Evolutionary conservation across 2,888 invertebrate genomes (phyloP), one percentile per base, ranked within the genome.

Genomic region (Nymphalis urticae): DNA sequence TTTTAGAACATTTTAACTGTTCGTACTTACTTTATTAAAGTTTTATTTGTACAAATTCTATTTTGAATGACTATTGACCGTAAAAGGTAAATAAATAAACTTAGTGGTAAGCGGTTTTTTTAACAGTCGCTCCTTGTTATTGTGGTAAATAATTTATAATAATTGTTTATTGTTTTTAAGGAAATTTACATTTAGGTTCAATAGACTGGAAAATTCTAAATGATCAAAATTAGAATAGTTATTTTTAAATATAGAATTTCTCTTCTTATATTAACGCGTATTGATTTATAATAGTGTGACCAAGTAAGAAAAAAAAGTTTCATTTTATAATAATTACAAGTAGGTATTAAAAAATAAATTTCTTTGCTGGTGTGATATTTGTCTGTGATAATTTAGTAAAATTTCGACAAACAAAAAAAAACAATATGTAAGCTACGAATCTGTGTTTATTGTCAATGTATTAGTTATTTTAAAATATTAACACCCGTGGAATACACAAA

Each of bases 341-440:
- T 48, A 47, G 21, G n/a, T n/a, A 62, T 63, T 27, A 64, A 63
- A 61, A 61, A 58, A 66, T 54, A 71, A 32, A 72, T 78, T 79
- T 73, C 66, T 82, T 82, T 83, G 77, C 84, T 84, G 83, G 79
- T 80, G 88, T 88, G 86, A 86, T 88, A 86, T 78, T 80, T 76
- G 76, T 82, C 87, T 88, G 88, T 88, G 88, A 88, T 88, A 88
- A 82, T 80, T 83, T 73, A 76, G 73, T 72, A 74, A 74, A 72
- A 64, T 72, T 58, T 66, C 60, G 53, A 69, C 53, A 71, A 54
- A 53, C 17, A 70, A 70, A 70, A 63, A 67, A 64, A 62, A 58
- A 51, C 63, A 63, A 61, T 50, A 60, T 42, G 48, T 59, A 48
- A 66, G 68, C 19, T 58, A n/a, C 36, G 9, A 36, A 36, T 24